Evolutionary conservation across 92 coral and sea anemone genomes (phyloP), one percentile per base, ranked within the genome.

Genomic region (Muricea muricata): DNA sequence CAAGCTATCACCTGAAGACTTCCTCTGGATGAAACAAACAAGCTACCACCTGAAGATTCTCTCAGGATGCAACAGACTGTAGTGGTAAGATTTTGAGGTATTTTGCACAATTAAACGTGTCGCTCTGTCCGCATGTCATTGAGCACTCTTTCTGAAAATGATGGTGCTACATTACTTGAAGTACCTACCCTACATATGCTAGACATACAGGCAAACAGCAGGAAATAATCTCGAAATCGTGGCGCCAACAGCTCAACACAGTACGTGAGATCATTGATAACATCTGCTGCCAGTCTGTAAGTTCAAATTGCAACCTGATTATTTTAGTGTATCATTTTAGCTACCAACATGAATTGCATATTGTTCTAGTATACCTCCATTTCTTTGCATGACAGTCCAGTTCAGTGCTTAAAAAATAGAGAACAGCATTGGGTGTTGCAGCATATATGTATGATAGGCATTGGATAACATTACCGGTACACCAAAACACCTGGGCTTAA

Each of bases 301-400:
- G 13, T 52, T 2, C 46, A 46, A 0, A 61, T 3, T 4, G 9
- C 9, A 37, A 4, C 42, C 42, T 40, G 14, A 60, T 1, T 10
- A 11, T 48, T 48, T 5, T 23, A 0, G 28, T 57, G 1, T 2
- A 78, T 8, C 20, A 21, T 21, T 25, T 41, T 71, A 12, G 26
- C 3, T 9, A 52, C 21, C 60, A 52, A 3, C 17, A 15, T 0
- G n/a, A 14, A 23, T 29, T 12, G n/a, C n/a, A n/a, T n/a, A n/a
- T n/a, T n/a, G n/a, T n/a, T 21, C n/a, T 8, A 18, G 0, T 20
- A 0, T 83, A 93, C 98, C 99, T 96, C 98, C 98, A 96, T 78
- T 96, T 96, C 91, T 96, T 96, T n/a, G 99, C 97, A 87, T 96
- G 86, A 50, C 98, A 96, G 77, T 96, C 99, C 78, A 96, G 82